phyloP scores from a whole-genome alignment of 2,113 vertebrate species.

The Percina caprodes region DNA sequence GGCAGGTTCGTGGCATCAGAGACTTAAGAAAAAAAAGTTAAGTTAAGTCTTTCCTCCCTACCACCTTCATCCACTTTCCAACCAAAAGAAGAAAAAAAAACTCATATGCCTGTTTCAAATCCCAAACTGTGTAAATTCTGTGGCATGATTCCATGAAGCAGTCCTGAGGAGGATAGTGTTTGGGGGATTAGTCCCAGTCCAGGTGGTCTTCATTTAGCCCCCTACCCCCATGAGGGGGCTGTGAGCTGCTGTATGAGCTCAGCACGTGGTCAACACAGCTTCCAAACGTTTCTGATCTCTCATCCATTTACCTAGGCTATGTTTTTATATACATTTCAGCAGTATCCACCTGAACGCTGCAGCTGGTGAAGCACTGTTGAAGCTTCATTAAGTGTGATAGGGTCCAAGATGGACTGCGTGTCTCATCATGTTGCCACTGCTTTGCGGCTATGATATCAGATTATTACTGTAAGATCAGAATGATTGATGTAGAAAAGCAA shows the following conservation, averaged over 20 bases:
- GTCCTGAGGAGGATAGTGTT: constrained; percentile 57
- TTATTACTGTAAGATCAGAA: constrained; percentile 1
- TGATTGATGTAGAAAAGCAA: constrained; percentile 3
- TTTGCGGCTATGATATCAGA: constrained; percentile 26
- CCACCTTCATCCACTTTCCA: constrained; percentile 28
- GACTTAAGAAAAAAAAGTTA: constrained; percentile 29
- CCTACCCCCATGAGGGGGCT: constrained; percentile 63
- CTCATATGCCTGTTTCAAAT: constrained; percentile 72
- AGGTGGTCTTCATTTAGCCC: constrained; percentile 81
- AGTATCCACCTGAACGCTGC: not conserved
- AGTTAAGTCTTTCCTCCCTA: constrained; percentile 7
- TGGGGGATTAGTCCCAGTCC: constrained; percentile 70
- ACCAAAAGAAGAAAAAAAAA: constrained; percentile 32
- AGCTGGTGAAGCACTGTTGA: constrained; percentile 45
- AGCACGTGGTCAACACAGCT: constrained; percentile 58
- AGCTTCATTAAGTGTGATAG: constrained; percentile 51
- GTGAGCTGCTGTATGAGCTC: constrained; percentile 57
- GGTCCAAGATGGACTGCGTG: constrained; percentile 34
- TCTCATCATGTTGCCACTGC: constrained; percentile 31
- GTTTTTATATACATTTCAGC: constrained; percentile 8
- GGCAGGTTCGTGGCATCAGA: constrained; percentile 40
- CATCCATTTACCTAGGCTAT: not conserved
- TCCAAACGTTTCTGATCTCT: constrained; percentile 32
- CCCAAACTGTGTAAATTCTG: constrained; percentile 70
- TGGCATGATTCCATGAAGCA: constrained; percentile 71